Evolutionary conservation across 2,888 invertebrate species (phyloP).

Genomic region (Gymnocheta viridis): DNA sequence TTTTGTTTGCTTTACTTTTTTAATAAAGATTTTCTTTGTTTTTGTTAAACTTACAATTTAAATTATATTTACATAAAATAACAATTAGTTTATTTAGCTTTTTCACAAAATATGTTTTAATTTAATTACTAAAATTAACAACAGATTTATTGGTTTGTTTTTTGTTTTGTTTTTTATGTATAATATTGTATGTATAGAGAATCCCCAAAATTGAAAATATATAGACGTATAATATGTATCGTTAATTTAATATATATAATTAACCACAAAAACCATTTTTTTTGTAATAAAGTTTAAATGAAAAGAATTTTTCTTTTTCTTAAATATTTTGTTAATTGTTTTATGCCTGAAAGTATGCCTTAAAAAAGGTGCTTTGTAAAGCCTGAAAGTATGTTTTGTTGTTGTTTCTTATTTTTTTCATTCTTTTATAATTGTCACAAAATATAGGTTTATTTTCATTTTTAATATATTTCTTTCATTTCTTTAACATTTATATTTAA

Average conservation of each 20-base stretch:
- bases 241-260: conserved; percentile 33
- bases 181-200: conserved; percentile 39
- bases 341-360: conserved; percentile 67
- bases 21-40: conserved; percentile 24
- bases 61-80: conserved; percentile 64
- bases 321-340: conserved; percentile 37
- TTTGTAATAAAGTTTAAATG: conserved; percentile 29
- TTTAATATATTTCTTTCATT: conserved; percentile 12
- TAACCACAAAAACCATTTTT: conserved; percentile 63
- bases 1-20: conserved; percentile 13
- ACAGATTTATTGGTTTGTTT: conserved; percentile 44
- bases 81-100: conserved; percentile 43
- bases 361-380: conserved; percentile 66
- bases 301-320: conserved; percentile 2
- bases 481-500: conserved; percentile 47
- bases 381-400: conserved; percentile 65
- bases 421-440: conserved; percentile 61
- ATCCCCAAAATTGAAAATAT: conserved; percentile 55
- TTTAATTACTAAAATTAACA: conserved; percentile 65
- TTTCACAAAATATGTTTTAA: conserved; percentile 63
- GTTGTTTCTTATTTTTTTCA: conserved; percentile 17
- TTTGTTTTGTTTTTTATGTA: conserved; percentile 24
- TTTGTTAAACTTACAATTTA: conserved; percentile 21
- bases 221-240: conserved; percentile 27
- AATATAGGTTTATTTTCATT: conserved; percentile 56